Evolutionary conservation across 1,140 invertebrate genomes (phyloP).

Genomic region (Anastrepha ludens): DNA sequence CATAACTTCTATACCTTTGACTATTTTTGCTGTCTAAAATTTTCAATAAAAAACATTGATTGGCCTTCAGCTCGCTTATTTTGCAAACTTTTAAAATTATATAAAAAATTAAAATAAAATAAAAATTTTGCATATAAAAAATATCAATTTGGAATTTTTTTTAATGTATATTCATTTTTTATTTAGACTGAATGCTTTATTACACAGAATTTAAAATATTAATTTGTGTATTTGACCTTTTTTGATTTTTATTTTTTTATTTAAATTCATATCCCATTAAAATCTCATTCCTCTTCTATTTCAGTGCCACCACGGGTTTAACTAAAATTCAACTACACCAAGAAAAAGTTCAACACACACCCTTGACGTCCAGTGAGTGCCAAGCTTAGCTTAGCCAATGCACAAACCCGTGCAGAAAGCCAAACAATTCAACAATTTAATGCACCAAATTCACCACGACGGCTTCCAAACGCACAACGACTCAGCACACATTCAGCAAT

Average conservation of each 20-base stretch:
- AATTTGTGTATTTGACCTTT: background rate
- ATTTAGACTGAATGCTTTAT: background rate
- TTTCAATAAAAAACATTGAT: no score
- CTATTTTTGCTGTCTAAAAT: no score
- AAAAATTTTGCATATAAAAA: no score
- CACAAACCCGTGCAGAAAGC: constrained; percentile 24
- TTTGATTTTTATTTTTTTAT: background rate
- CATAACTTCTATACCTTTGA: no score
- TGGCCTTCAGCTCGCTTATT: no score
- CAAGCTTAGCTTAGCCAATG: background rate
- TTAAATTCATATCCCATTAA: background rate
- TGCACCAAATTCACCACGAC: constrained; percentile 60
- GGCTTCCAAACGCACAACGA: background rate
- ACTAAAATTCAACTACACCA: background rate
- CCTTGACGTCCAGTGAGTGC: background rate
- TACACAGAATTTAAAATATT: background rate
- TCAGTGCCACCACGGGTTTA: background rate
- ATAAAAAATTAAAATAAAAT: no score
- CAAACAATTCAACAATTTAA: constrained; percentile 42
- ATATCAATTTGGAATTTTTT: no score
- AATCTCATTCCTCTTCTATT: background rate
- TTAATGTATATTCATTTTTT: background rate
- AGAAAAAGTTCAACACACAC: background rate
- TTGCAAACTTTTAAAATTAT: no score
- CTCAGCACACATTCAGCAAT: constrained; percentile 18